Base-by-base conservation (phyloP, 2,113 vertebrate species). In the Thalassarche chlororhynchos region DNA sequence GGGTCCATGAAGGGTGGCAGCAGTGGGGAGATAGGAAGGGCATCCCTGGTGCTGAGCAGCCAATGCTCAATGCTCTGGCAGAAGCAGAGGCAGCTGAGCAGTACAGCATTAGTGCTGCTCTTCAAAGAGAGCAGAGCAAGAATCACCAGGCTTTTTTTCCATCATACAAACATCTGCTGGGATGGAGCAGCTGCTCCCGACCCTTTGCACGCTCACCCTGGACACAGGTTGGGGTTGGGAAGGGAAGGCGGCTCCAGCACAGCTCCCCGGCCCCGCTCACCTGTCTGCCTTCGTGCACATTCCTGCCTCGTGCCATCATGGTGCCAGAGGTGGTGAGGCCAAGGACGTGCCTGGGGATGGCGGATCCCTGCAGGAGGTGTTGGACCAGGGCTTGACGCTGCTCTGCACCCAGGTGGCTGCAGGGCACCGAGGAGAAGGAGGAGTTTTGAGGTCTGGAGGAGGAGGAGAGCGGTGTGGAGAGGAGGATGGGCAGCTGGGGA, bases 221-320 rank as follows among this genome's bases (percentile, higher is more conserved):
- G 77, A 19, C 40, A 10, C 14, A 11, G 17, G 36, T 15, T 82
- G 76, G 49, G 14, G 14, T 29, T 57, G 84, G 58, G 80, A 57
- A 58, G 60, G 31, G 69, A 82, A 83, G 72, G 61, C 14, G 4
- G 2, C 58, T 31, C 58, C 36, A 42, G 60, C 2, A 2, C 70
- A 83, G 31, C 44, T 51, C 24, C 61, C n/a, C 8, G 2, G 42
- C 49, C n/a, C 44, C 4, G 5, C 76, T 94, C 4, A 4, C 26
- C 61, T 14, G 1, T 15, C 42, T 2, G 29, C 17, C 60, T 49
- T 57, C 1, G 0, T 17, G 54, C 40, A 6, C n/a, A 26, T 92
- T 89, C 85, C 89, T 87, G 66, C 55, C 70, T 32, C 0, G 20
- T 86, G 85, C 76, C 0, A 15, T 86, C 80, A 78, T 1, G 15